Evolutionary conservation across 2,888 invertebrate species (phyloP), one percentile per base, ranked within the genome.

Genomic region (Harpalus rufipes): DNA sequence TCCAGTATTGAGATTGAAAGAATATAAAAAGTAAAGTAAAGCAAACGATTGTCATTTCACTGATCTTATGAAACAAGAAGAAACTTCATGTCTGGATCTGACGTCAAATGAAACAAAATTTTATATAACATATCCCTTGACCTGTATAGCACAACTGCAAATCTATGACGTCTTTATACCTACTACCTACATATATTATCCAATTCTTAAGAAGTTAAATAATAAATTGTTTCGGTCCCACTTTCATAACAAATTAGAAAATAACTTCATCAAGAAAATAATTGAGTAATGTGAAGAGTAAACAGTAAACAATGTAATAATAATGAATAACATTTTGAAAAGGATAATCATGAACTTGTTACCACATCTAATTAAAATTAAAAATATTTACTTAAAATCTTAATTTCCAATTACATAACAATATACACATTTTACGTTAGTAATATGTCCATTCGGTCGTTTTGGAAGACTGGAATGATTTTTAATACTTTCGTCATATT

Each of bases 101-200:
- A 68, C 68, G 68, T 68, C 68, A 32, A 68, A 68, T 68, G 68
- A 68, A 63, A 63, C 63, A 63, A 68, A 68, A 32, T 63, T 68
- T 68, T 68, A 68, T 32, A 41, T 68, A 68, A 68, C 14, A 68
- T 68, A 32, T 25, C 32, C 68, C 39, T 39, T 39, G 25, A 2
- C n/a, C 32, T 68, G 14, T 7, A 7, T 25, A 25, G 25, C 25
- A 68, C 7, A 68, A 68, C 68, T 68, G 14, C 68, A 39, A 39
- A 39, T 68, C 39, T 14, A 39, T 68, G 68, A 68, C 68, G 68
- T 68, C 32, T 25, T 21, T 68, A 12, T 25, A 39, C 12, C n/a
- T 63, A 18, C 21, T 25, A 25, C 25, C 18, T 59, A 8, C 14
- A 59, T 8, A 68, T 32, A 32, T 68, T 68, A n/a, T n/a, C 14